These are phyloP conservation scores for Cheilosia impressa DNA, from an alignment of 2,888 invertebrate species.

Conservation along the genomic window DNA sequence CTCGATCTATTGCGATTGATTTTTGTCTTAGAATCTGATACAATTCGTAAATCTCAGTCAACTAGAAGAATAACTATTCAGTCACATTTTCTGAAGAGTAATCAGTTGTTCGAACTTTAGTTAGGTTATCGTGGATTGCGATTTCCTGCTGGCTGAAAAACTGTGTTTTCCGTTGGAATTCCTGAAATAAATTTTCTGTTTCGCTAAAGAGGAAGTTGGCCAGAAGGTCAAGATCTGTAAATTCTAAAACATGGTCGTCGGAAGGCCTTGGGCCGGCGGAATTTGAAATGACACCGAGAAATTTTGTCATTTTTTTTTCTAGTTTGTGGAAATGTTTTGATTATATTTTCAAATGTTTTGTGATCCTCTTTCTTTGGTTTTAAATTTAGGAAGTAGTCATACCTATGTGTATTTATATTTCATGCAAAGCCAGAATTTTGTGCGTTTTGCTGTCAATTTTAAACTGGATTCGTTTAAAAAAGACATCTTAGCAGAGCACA, in stretches of 20 bases:
- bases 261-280: constrained; percentile 7
- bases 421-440: no score
- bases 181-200: constrained; percentile 66
- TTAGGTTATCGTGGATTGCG: constrained; percentile 25
- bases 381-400: no score
- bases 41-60: constrained; percentile 19
- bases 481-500: no score
- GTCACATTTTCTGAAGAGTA: background rate
- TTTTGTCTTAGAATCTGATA: background rate
- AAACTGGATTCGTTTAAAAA: no score
- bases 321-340: background rate
- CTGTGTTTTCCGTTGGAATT: constrained; percentile 75
- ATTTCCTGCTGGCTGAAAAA: constrained; percentile 75
- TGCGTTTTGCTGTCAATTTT: no score
- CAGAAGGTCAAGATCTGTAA: constrained; percentile 76
- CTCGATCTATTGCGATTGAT: constrained; percentile 13
- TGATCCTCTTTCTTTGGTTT: no score
- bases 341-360: background rate
- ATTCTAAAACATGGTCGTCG: constrained; percentile 54
- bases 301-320: constrained; percentile 65
- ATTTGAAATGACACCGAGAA: constrained; percentile 68
- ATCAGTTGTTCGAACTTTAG: background rate
- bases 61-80: background rate
- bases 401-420: no score
- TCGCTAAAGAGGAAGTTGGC: constrained; percentile 73